Conservation (phyloP, 2,797 vertebrate genomes). For the Bothrops alternatus region DNA sequence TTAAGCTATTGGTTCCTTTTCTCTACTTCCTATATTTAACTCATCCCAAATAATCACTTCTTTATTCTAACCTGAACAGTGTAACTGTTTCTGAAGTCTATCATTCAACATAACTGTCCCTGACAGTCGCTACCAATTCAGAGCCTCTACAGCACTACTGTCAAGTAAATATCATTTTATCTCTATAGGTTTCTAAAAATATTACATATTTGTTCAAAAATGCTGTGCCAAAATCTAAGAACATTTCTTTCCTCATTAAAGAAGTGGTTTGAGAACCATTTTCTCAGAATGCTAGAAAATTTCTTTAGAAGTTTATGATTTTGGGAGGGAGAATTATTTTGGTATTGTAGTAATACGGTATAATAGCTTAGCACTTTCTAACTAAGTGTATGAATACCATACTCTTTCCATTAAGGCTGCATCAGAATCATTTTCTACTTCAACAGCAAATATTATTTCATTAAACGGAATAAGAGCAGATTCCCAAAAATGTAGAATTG, state of each 20-base stretch:
- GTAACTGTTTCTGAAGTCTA: neutral
- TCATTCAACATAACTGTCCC: neutral
- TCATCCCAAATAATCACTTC: neutral
- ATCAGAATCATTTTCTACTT: neutral
- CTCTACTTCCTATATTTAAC: neutral
- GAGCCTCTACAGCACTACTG: neutral
- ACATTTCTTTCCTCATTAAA: neutral
- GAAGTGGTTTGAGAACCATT: neutral
- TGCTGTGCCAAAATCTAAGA: neutral
- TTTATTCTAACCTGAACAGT: neutral
- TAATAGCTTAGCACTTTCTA: neutral
- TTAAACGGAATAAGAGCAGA: neutral
- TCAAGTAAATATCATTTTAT: neutral
- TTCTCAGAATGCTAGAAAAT: neutral
- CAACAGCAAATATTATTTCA: neutral
- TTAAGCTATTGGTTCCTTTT: neutral
- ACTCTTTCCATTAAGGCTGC: neutral
- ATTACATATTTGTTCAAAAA: neutral
- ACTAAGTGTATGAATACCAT: neutral
- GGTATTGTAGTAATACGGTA: neutral
- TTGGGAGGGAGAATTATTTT: neutral
- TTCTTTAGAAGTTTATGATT: neutral
- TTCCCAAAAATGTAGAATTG: neutral
- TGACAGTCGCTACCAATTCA: neutral
- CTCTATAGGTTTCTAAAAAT: neutral